Base-by-base conservation (phyloP, 2,888 invertebrate genomes). In the Nowickia ferox region DNA sequence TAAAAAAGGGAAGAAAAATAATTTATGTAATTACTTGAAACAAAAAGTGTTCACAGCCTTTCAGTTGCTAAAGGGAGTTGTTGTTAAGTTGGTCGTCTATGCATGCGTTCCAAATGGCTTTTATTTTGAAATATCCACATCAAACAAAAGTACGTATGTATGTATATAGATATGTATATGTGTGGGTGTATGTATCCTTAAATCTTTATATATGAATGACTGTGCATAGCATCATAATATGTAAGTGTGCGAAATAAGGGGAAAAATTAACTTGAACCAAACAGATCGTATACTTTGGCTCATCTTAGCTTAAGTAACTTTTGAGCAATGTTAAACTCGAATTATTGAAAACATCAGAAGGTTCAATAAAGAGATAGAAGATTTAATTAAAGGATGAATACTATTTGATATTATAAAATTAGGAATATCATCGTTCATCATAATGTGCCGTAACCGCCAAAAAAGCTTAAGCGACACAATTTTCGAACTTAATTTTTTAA, bases 1-100 rank as follows among this genome's bases (percentile, higher is more conserved):
- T 17, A 9, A 59, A 80, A 69, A n/a, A 48, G 55, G 11, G 61
- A 48, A 72, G 38, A 76, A 76, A 68, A 76, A 71, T 55, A 71
- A 57, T 77, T 48, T 48, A 46, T 76, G 44, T 76, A 83, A 77
- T 83, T 76, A 69, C 76, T 48, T n/a, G n/a, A 71, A 38, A 77
- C 3, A 44, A 68, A 59, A 30, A 30, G 30, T 51, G 59, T 81
- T 81, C 42, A 75, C 74, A 68, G 51, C 68, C 51, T 75, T 75
- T 30, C 46, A 48, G 71, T 17, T 55, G 13, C 6, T 22, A 30
- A 44, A 48, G 15, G 42, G 44, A 11, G 9, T 38, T 19, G 46
- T 46, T 46, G 46, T 13, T 46, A 42, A 42, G 46, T 59, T 9
- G 19, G n/a, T 59, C n/a, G 69, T 44, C 61, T 42, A 11, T 19